phyloP scores from a whole-genome alignment of 2,888 invertebrate species.

The Brenthis ino region DNA sequence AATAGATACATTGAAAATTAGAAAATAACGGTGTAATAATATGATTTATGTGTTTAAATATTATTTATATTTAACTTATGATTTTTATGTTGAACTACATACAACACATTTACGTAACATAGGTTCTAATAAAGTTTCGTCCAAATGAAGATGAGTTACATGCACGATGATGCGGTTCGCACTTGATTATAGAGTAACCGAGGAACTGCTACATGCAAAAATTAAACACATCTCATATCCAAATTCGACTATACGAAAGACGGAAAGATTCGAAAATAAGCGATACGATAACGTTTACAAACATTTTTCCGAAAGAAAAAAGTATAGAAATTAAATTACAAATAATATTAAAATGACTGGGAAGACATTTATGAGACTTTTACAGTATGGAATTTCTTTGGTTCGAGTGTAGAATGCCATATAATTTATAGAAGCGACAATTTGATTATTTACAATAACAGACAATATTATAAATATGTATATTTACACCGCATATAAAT shows the following conservation, averaged over 20 bases:
- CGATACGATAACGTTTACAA: slow-evolving; percentile 39
- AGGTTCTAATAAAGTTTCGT: slow-evolving; percentile 46
- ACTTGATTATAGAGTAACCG: slow-evolving; percentile 55
- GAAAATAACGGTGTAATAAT: neutral
- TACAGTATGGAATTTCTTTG: slow-evolving; percentile 48
- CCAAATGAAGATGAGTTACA: slow-evolving; percentile 57
- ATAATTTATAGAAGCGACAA: slow-evolving; percentile 56
- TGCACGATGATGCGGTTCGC: slow-evolving; percentile 63
- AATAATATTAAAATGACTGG: slow-evolving; percentile 48
- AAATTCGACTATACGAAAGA: slow-evolving; percentile 42
- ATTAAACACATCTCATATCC: slow-evolving; percentile 44
- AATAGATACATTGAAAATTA: slow-evolving; percentile 5
- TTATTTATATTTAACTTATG: slow-evolving; percentile 1
- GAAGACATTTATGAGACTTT: slow-evolving; percentile 63
- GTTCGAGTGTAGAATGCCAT: slow-evolving; percentile 49
- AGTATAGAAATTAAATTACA: slow-evolving; percentile 55
- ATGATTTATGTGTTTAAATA: neutral
- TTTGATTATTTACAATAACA: slow-evolving; percentile 19
- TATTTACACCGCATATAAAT: neutral
- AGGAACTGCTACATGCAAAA: slow-evolving; percentile 46
- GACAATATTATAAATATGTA: neutral
- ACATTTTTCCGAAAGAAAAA: slow-evolving; percentile 36
- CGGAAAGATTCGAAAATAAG: slow-evolving; percentile 47
- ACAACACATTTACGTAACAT: slow-evolving; percentile 26
- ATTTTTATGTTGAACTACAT: slow-evolving; percentile 9